phyloP scores from a whole-genome alignment of 64 coral and sea anemone species.

The Actinia tenebrosa region DNA sequence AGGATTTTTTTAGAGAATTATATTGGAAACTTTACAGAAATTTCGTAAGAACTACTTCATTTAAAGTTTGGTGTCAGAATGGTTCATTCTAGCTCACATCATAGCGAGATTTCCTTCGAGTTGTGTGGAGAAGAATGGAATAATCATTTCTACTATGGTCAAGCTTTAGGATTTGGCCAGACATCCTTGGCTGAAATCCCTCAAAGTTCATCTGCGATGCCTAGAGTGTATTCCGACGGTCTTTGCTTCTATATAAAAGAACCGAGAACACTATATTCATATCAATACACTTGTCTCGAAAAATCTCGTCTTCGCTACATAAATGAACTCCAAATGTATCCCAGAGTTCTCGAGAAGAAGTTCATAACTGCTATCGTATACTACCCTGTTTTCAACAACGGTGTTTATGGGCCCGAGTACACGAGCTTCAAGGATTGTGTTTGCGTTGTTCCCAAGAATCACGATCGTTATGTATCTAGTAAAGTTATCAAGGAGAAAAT shows the following conservation, averaged over 20 bases:
- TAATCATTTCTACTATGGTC: neutral
- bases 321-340: conserved; percentile 1
- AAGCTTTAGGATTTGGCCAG: neutral
- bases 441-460: neutral
- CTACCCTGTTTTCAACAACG: conserved; percentile 4
- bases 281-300: neutral
- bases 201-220: neutral
- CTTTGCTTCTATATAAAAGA: neutral
- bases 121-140: neutral
- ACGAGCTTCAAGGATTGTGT: neutral
- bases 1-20: neutral
- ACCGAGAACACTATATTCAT: neutral
- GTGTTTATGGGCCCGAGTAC: neutral
- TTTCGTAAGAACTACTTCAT: neutral
- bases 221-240: neutral
- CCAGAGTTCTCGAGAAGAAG: neutral
- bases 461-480: neutral
- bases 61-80: neutral
- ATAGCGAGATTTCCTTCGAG: neutral
- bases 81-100: neutral
- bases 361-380: neutral
- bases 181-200: neutral
- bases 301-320: conserved; percentile 2
- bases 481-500: conserved; percentile 9
- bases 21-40: neutral